phyloP scores from a whole-genome alignment of 2,113 vertebrate species.

The Danionella cerebrum region DNA sequence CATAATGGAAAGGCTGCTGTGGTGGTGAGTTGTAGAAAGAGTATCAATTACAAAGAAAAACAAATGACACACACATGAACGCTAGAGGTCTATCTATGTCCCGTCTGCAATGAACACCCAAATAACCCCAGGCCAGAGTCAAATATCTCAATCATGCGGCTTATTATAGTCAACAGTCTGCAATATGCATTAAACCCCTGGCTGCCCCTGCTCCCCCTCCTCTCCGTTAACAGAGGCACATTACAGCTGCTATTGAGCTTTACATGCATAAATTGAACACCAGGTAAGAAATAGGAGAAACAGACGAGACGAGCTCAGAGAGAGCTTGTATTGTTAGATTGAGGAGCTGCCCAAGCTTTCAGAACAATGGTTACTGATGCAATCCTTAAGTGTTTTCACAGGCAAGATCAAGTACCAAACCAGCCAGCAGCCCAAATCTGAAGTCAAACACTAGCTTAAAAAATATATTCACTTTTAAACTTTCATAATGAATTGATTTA shows the following conservation, averaged over 20 bases:
- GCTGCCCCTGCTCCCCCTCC: too few species aligned
- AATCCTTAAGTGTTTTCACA: neutral
- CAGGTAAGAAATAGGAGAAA: neutral
- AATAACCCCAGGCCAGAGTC: slow-evolving; percentile 21
- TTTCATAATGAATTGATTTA: too few species aligned
- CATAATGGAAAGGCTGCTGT: slow-evolving; percentile 26
- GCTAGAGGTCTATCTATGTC: slow-evolving; percentile 5
- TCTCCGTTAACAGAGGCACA: neutral
- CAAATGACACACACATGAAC: slow-evolving; percentile 21
- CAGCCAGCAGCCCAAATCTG: too few species aligned
- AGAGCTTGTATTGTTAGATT: neutral
- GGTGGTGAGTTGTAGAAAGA: slow-evolving; percentile 9
- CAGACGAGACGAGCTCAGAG: neutral
- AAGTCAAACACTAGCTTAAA: neutral
- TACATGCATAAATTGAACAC: neutral
- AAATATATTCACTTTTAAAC: too few species aligned
- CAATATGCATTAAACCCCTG: slow-evolving; percentile 23
- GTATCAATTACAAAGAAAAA: slow-evolving; percentile 38
- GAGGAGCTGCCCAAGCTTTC: neutral
- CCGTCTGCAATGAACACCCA: slow-evolving; percentile 25
- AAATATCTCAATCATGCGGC: slow-evolving; percentile 33
- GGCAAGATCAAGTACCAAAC: neutral
- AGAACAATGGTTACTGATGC: neutral
- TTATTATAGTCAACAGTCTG: slow-evolving; percentile 32
- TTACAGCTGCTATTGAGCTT: slow-evolving; percentile 19